Percentiles rank a stretch among this genome's conserved stretches.
Conservation (phyloP, 2,797 vertebrate species). For the Phrynocephalus forsythii region DNA sequence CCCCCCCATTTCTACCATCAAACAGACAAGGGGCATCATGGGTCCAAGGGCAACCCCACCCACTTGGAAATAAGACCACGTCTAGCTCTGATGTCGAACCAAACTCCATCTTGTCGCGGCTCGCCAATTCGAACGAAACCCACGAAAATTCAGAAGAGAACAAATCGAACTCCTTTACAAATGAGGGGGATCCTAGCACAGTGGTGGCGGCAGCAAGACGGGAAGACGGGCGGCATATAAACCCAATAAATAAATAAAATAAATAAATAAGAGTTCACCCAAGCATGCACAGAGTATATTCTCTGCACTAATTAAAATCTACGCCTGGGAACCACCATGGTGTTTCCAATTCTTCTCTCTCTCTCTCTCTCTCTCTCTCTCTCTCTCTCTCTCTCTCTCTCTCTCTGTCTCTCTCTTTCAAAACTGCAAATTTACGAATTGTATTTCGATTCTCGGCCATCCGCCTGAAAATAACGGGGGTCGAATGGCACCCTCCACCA, state of each 20-base stretch:
- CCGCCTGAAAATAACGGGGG: not conserved
- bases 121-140: not conserved
- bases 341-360: no score
- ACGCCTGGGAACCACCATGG: no score
- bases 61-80: not conserved
- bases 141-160: not conserved
- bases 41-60: no score
- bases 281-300: not conserved
- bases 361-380: no score
- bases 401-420: no score
- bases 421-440: no score
- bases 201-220: not conserved
- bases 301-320: no score
- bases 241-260: no score
- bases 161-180: not conserved
- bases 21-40: not conserved
- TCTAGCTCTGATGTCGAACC: not conserved
- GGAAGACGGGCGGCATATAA: no score
- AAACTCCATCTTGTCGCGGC: no score
- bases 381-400: no score
- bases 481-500: not conserved
- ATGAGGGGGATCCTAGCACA: not conserved
- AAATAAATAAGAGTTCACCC: not conserved
- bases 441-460: no score
- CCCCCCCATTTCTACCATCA: not conserved